Base-by-base conservation (phyloP, 53 echinoderm and acorn worm species). In the Arbacia lixula region DNA sequence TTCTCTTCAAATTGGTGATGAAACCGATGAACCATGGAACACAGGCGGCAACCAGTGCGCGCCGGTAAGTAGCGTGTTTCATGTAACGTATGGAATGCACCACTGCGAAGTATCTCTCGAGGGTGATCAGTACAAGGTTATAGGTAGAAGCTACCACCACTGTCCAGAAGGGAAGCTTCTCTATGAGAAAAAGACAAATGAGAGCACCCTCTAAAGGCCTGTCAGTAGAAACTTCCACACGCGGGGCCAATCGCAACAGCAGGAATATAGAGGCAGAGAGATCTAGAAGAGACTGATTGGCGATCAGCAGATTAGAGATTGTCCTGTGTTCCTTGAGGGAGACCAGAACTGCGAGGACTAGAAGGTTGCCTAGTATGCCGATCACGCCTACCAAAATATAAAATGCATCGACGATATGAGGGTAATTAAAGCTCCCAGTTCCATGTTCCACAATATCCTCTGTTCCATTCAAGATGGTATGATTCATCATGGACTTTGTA, bases 271-370 rank as follows among this genome's bases (percentile, higher is more conserved):
- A 90, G 0, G 90, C 43, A n/a, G 67, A 11, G 20, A 90, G 83
- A 66, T 90, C 90, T 33, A 90, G 74, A 35, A 90, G 50, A 20
- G 90, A 90, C 36, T 90, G 90, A 51, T 90, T 86, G 65, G 83
- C 66, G 29, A 86, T 73, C 26, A 90, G 53, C 30, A 86, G 57
- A 68, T 86, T 90, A 31, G 75, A 83, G 60, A 83, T 83, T 6
- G 57, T 68, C 11, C 61, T 46, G 14, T 64, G 83, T 0, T 83
- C 86, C 25, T 35, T 62, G 5, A 76, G 75, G 57, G 42, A 60
- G 51, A 81, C 83, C 36, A 92, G 38, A 4, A 89, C 84, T 27
- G 60, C 71, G 10, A 92, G 50, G 3, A 86, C 92, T 27, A 92
- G 38, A 12, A 38, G 29, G 65, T 92, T 92, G 5, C 86, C 86